These are phyloP conservation scores for Antennarius striatus DNA, from an alignment of 2,113 vertebrate species.

Conservation along the genomic window DNA sequence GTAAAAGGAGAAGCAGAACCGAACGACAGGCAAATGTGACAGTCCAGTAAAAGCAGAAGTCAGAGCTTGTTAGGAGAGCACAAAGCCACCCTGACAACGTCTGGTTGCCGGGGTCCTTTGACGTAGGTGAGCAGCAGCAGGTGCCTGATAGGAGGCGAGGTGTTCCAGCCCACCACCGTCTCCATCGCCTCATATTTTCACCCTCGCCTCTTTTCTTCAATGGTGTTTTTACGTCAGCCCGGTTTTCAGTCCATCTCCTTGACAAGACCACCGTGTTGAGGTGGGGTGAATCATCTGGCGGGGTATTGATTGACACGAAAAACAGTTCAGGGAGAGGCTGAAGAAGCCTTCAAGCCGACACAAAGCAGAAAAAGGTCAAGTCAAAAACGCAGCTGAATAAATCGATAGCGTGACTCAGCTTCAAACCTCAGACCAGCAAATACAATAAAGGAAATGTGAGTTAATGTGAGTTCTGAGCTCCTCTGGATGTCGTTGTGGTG, in stretches of 20 bases:
- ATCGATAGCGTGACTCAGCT: background rate
- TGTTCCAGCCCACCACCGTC: constrained; percentile 15
- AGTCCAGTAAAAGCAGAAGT: constrained; percentile 3
- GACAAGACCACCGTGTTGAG: constrained; percentile 29
- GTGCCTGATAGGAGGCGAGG: constrained; percentile 34
- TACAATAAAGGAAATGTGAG: too few relatives aligned
- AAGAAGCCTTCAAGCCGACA: background rate
- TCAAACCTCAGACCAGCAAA: too few relatives aligned
- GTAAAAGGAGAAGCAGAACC: background rate
- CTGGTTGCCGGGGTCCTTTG: constrained; percentile 9
- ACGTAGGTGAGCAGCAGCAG: constrained; percentile 19
- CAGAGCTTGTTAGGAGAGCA: constrained; percentile 41
- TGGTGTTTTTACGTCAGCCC: constrained; percentile 30
- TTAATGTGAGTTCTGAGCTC: too few relatives aligned
- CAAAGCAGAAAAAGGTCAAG: background rate
- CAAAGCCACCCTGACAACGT: constrained; percentile 37
- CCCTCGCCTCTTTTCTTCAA: constrained; percentile 45
- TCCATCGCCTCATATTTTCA: constrained; percentile 3
- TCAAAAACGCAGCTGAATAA: background rate
- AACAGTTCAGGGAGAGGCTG: constrained; percentile 2
- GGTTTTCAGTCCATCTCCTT: background rate
- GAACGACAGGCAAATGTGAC: constrained; percentile 20
- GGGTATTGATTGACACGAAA: constrained; percentile 24
- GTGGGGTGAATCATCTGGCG: constrained; percentile 13
- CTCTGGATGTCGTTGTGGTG: too few relatives aligned